Percentiles rank a stretch among this genome's conserved stretches.
phyloP scores from a whole-genome alignment of 2,888 invertebrate species.

The Leptinotarsa juncta region DNA sequence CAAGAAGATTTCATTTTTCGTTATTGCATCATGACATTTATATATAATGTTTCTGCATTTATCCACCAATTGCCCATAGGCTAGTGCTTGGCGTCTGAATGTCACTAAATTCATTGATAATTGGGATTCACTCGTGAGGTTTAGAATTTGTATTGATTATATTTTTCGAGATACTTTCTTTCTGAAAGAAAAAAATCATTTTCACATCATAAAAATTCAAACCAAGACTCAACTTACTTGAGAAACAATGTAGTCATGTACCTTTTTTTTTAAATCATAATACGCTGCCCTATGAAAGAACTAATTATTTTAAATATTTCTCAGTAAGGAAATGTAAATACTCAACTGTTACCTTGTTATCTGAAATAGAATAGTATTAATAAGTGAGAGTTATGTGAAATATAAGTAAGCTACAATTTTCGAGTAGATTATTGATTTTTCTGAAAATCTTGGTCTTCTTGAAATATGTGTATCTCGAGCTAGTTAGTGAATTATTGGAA shows the following conservation, averaged over 20 bases:
- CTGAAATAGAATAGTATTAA: slow-evolving; percentile 12
- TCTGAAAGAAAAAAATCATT: slow-evolving; percentile 16
- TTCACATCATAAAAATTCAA: slow-evolving; percentile 14
- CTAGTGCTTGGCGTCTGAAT: slow-evolving; percentile 16
- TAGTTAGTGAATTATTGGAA: slow-evolving; percentile 5
- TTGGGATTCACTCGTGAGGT: slow-evolving; percentile 7
- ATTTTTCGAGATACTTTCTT: slow-evolving; percentile 1
- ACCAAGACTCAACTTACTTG: slow-evolving; percentile 19
- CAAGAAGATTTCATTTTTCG: no score
- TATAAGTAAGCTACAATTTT: neutral
- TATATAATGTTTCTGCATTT: no score
- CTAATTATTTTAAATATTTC: slow-evolving; percentile 19
- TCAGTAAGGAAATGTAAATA: slow-evolving; percentile 19
- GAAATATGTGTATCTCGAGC: neutral
- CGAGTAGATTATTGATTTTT: neutral
- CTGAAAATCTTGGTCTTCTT: neutral
- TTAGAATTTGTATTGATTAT: neutral
- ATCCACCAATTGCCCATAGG: neutral
- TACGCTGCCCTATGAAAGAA: slow-evolving; percentile 16
- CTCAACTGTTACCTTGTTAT: slow-evolving; percentile 21
- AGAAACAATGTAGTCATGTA: slow-evolving; percentile 18
- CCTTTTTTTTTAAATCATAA: slow-evolving; percentile 21
- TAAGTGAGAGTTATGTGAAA: neutral
- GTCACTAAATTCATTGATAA: slow-evolving; percentile 19
- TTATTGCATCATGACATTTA: no score